Evolutionary conservation across 23 tunicate species (phyloP).

Genomic region (Trididemnum miniatum): DNA sequence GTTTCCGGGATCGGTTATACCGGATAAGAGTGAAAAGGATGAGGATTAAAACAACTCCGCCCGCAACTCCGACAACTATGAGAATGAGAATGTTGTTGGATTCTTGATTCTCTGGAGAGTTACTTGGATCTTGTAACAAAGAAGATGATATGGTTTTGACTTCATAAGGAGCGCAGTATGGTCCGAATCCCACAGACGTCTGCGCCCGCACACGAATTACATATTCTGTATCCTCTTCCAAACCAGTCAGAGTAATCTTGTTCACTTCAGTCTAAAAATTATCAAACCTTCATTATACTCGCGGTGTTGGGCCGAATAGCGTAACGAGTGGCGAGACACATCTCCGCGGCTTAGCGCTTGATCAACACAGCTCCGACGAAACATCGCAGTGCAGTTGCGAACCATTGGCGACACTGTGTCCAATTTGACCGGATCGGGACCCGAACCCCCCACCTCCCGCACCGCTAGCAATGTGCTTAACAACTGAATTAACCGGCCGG

Average conservation of each 20-base stretch:
- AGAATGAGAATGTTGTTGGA: neutral
- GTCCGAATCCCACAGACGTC: constrained; percentile 64
- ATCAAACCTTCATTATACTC: too few species aligned
- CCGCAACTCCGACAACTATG: constrained; percentile 39
- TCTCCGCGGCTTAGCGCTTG: too few species aligned
- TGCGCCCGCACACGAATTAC: constrained; percentile 67
- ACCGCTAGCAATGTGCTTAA: too few species aligned
- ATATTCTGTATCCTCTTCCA: constrained; percentile 57
- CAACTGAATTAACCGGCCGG: too few species aligned
- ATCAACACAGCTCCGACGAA: too few species aligned
- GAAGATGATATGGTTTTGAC: constrained; percentile 31
- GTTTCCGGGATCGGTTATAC: constrained; percentile 35
- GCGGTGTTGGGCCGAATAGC: too few species aligned
- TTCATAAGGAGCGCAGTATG: constrained; percentile 39
- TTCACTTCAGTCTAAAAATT: neutral
- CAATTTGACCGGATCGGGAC: too few species aligned
- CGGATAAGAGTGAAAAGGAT: constrained; percentile 13
- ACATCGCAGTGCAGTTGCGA: too few species aligned
- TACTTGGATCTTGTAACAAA: neutral
- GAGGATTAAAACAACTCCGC: constrained; percentile 23
- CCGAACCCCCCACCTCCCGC: too few species aligned
- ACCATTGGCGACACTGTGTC: too few species aligned
- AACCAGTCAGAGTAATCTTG: constrained; percentile 12
- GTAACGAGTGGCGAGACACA: too few species aligned
- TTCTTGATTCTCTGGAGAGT: neutral